phyloP scores from a whole-genome alignment of 2,888 invertebrate species.

The Drosophila fulvimacula region DNA sequence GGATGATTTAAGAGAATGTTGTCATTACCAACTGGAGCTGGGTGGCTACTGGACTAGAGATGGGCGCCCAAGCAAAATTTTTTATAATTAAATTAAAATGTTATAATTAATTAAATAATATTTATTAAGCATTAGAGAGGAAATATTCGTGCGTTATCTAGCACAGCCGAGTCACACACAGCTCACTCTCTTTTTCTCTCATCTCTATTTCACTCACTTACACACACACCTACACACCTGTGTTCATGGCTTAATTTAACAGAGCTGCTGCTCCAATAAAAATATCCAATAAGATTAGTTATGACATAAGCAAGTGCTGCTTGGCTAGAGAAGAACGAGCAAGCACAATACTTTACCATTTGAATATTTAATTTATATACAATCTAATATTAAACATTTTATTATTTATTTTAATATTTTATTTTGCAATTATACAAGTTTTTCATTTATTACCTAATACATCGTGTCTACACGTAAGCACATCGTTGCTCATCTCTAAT shows the following conservation, averaged over 20 bases:
- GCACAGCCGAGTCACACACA: not conserved
- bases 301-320: not conserved
- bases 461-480: not conserved
- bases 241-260: too few relatives aligned
- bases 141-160: not conserved
- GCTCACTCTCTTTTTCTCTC: not conserved
- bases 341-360: not conserved
- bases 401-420: not conserved
- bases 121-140: not conserved
- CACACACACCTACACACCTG: not conserved
- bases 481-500: not conserved
- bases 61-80: slow-evolving; percentile 1
- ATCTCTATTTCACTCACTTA: not conserved
- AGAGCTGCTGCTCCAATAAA: too few relatives aligned
- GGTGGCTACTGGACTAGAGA: not conserved
- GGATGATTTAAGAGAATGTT: slow-evolving; percentile 50
- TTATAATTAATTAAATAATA: not conserved
- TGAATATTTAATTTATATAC: not conserved
- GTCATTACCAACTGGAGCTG: slow-evolving; percentile 22
- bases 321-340: not conserved
- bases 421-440: not conserved
- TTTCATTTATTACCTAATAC: not conserved
- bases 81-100: slow-evolving; percentile 1
- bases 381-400: not conserved
- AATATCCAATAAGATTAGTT: not conserved